Conservation (phyloP, 2,113 vertebrate species). For the Ptyas mucosa region DNA sequence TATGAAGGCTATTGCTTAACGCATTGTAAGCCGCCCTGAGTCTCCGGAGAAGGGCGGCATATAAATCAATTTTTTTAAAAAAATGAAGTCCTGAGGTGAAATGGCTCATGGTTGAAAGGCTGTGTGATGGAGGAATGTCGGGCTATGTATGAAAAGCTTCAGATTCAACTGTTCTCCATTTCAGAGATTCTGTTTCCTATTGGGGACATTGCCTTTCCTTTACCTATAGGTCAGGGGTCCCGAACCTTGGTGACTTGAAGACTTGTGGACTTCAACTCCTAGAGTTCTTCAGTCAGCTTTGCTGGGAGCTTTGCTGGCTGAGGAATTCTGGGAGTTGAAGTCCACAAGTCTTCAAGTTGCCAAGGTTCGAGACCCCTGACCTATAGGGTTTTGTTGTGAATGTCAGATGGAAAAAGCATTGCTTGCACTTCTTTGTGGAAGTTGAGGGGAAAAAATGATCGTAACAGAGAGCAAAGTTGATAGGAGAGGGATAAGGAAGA, state of each 20-base stretch:
- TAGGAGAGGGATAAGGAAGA: no score
- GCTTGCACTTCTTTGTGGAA: background rate
- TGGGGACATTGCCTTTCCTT: background rate
- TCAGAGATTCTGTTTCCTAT: background rate
- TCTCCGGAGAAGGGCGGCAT: no score
- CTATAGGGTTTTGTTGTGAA: background rate
- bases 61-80: no score
- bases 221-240: background rate
- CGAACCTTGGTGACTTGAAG: no score
- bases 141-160: background rate
- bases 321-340: no score
- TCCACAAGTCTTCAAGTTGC: no score
- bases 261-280: no score
- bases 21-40: no score
- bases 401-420: background rate
- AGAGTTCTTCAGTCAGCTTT: no score
- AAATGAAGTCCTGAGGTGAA: background rate
- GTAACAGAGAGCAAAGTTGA: background rate
- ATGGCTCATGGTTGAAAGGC: background rate
- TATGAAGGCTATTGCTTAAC: no score
- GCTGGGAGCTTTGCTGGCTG: no score
- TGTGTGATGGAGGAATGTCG: background rate
- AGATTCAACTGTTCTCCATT: background rate
- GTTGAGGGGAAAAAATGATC: background rate
- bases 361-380: no score